phyloP scores from a whole-genome alignment of 2,113 vertebrate species.

The Sorex araneus region DNA sequence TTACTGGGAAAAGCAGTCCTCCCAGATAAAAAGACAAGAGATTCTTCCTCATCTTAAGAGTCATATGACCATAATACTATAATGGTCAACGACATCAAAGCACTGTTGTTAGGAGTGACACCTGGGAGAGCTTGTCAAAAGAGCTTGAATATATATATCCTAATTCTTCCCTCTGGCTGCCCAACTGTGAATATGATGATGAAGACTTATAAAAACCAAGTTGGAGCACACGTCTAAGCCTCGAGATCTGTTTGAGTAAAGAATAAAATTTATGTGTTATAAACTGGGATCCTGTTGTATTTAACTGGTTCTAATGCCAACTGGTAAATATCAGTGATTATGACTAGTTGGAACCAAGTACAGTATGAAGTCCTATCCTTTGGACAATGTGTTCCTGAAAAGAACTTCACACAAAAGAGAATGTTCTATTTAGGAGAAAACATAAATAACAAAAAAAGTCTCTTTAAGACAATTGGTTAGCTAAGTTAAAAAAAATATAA shows the following conservation, averaged over 20 bases:
- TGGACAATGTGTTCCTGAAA: conserved; percentile 65
- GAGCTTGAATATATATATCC: background rate
- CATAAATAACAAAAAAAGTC: background rate
- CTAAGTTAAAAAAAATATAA: conserved; percentile 58
- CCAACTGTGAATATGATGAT: background rate
- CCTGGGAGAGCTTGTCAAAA: conserved; percentile 31
- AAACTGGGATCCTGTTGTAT: conserved; percentile 55
- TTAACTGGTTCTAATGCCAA: conserved; percentile 35
- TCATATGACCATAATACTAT: background rate
- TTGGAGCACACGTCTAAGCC: background rate
- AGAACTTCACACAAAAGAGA: conserved; percentile 63
- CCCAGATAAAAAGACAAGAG: background rate
- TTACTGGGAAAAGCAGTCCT: background rate
- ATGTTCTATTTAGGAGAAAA: conserved; percentile 61
- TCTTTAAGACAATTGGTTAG: conserved; percentile 32
- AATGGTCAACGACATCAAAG: background rate
- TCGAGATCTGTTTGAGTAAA: conserved; percentile 30
- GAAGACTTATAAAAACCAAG: background rate
- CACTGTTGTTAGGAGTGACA: background rate
- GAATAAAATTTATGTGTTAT: conserved; percentile 3
- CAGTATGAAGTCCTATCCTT: conserved; percentile 13
- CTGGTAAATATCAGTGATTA: conserved; percentile 57
- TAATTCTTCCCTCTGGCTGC: background rate
- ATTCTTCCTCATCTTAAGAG: background rate
- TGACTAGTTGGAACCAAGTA: conserved; percentile 66